These are phyloP conservation scores for Calliopum simillimum DNA, from an alignment of 2,888 invertebrate species.

Conservation along the genomic window DNA sequence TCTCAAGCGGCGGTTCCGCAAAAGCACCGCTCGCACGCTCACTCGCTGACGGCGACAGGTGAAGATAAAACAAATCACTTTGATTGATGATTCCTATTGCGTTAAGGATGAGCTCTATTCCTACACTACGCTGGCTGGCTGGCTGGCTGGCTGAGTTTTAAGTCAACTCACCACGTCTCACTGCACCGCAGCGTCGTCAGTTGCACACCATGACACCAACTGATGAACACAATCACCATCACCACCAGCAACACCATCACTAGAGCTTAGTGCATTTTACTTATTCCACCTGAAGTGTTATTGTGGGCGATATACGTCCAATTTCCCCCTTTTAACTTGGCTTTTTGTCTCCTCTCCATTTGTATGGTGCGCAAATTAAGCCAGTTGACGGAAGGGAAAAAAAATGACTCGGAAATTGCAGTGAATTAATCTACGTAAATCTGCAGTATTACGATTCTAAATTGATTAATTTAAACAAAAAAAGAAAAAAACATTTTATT, in stretches of 20 bases:
- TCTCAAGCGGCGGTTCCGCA: conserved; percentile 37
- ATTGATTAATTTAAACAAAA: conserved; percentile 14
- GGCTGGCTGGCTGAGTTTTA: not conserved
- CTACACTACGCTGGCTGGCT: not conserved
- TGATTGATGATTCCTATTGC: conserved; percentile 65
- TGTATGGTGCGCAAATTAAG: conserved; percentile 9
- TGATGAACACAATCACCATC: conserved; percentile 13
- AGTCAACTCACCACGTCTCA: not conserved
- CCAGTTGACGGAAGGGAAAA: not conserved
- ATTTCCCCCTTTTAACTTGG: not conserved
- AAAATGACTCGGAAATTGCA: conserved; percentile 22
- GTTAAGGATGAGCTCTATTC: conserved; percentile 42
- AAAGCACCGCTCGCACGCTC: not conserved
- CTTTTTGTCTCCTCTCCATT: not conserved
- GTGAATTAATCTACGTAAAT: conserved; percentile 16
- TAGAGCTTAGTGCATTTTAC: too few relatives aligned
- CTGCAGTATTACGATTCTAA: conserved; percentile 4
- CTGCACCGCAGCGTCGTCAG: not conserved
- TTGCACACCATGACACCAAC: not conserved
- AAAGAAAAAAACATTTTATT: not conserved
- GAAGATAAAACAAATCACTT: conserved; percentile 62
- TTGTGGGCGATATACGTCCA: conserved; percentile 1
- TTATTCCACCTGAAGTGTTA: conserved; percentile 1
- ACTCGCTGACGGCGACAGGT: conserved; percentile 39
- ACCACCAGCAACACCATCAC: not conserved